phyloP scores from a whole-genome alignment of 2,888 invertebrate species.

The Heliconius sara region DNA sequence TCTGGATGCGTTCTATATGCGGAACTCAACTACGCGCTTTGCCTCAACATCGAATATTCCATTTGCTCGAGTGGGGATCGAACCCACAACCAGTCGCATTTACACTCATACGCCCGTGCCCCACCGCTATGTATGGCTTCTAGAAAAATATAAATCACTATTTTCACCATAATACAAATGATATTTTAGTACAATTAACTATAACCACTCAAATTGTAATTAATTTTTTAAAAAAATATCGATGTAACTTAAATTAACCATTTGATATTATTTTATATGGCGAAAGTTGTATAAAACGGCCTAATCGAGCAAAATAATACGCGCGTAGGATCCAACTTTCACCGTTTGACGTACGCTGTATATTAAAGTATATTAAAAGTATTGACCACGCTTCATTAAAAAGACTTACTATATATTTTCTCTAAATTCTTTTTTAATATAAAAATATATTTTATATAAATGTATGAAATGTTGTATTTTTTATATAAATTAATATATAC shows the following conservation, averaged over 20 bases:
- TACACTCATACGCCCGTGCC: too few relatives aligned
- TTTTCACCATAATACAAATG: not conserved
- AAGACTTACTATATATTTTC: constrained; percentile 17
- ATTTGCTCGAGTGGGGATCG: too few relatives aligned
- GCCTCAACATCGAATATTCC: too few relatives aligned
- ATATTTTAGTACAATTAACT: not conserved
- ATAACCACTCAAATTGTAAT: not conserved
- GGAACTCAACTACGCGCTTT: too few relatives aligned
- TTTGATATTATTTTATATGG: constrained; percentile 9
- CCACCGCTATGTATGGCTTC: too few relatives aligned
- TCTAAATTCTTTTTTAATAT: not conserved
- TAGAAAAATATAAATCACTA: too few relatives aligned
- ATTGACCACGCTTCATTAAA: constrained; percentile 33
- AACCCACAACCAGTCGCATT: too few relatives aligned
- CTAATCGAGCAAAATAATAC: constrained; percentile 34
- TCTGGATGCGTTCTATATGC: too few relatives aligned
- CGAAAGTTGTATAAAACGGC: constrained; percentile 28
- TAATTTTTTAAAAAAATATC: not conserved
- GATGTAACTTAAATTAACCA: not conserved
- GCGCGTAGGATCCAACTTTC: constrained; percentile 40
- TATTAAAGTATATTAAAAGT: constrained; percentile 17
- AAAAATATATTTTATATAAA: not conserved
- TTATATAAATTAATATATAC: not conserved
- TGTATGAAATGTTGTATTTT: not conserved
- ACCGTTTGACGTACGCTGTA: constrained; percentile 33